Evolutionary conservation across 2,113 vertebrate genomes (phyloP), one percentile per base, ranked within the genome.

Genomic region (Sterna hirundo): DNA sequence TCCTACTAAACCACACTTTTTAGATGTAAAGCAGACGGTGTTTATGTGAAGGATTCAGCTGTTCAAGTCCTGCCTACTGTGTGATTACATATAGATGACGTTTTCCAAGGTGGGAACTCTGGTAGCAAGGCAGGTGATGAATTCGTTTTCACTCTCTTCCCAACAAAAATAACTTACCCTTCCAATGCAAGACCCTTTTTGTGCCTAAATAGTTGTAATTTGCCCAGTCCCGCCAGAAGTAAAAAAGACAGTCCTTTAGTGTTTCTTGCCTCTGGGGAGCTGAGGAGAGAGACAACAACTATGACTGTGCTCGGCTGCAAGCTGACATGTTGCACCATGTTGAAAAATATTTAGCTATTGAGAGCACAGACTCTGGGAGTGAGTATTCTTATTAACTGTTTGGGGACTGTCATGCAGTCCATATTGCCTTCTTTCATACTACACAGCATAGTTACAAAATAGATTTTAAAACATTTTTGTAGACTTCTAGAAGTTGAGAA

Each of bases 291-390:
- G 80, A 91, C 85, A 49, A 12, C 44, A 52, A 12, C 34, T 42
- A 23, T 26, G 76, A 30, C 75, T 52, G 72, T 75, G 74, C 91
- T 91, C 72, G 52, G 77, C 81, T 72, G 66, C 52, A 13, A 81
- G 64, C 88, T 90, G 88, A 78, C 90, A 34, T 64, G 88, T 92
- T 86, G 52, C 58, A 65, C 83, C 86, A 30, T 25, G 88, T 44
- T 93, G 86, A 88, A 80, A 92, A 93, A 88, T 88, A 87, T 23
- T 89, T 90, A 46, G 65, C 51, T 51, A 1, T 60, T 62, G 79
- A 75, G 77, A 93, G 58, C 38, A 71, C 29, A 60, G 60, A 10
- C 75, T 62, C 42, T 42, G 1, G 14, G 44, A 60, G 42, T 8
- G 19, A 83, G 23, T 27, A 13, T 70, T 82, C 14, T 51, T 42